These are phyloP conservation scores for Ophion ventricosus DNA, from an alignment of 2,888 invertebrate species.

Conservation along the genomic window DNA sequence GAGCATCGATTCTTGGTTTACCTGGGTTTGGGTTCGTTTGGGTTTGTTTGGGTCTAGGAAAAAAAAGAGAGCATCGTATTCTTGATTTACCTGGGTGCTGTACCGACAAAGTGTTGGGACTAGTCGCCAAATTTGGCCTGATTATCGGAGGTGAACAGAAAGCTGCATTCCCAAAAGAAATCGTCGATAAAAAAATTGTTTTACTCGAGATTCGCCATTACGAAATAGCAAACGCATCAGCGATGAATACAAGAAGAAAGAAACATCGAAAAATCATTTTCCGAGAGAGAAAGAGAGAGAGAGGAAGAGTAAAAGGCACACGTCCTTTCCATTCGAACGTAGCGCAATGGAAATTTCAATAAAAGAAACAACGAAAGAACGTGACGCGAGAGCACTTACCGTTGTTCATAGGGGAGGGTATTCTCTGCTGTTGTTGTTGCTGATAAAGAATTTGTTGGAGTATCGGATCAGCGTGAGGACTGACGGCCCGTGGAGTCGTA, in stretches of 20 bases:
- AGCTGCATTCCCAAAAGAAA: constrained; percentile 87
- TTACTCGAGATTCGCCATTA: background rate
- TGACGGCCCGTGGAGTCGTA: constrained; percentile 80
- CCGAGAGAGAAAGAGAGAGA: constrained; percentile 18
- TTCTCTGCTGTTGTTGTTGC: constrained; percentile 81
- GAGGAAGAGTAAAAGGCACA: background rate
- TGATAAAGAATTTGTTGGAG: constrained; percentile 83
- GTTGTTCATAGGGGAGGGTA: constrained; percentile 83
- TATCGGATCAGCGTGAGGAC: constrained; percentile 83
- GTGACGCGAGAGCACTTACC: constrained; percentile 70
- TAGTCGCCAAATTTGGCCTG: constrained; percentile 88
- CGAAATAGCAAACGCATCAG: background rate
- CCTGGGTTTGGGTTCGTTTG: too few relatives aligned
- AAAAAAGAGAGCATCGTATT: constrained; percentile 25
- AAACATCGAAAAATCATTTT: constrained; percentile 20
- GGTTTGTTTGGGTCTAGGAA: too few relatives aligned
- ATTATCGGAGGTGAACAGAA: constrained; percentile 85
- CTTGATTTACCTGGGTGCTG: constrained; percentile 87
- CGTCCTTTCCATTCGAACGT: too few relatives aligned
- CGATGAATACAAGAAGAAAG: background rate
- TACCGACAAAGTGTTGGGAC: constrained; percentile 88
- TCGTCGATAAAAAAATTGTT: constrained; percentile 27
- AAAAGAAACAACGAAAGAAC: too few relatives aligned
- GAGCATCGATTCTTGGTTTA: constrained; percentile 79
- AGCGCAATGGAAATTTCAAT: too few relatives aligned